These are phyloP conservation scores for Drymonia ruficornis DNA, from an alignment of 2,888 invertebrate genomes.

Conservation along the genomic window DNA sequence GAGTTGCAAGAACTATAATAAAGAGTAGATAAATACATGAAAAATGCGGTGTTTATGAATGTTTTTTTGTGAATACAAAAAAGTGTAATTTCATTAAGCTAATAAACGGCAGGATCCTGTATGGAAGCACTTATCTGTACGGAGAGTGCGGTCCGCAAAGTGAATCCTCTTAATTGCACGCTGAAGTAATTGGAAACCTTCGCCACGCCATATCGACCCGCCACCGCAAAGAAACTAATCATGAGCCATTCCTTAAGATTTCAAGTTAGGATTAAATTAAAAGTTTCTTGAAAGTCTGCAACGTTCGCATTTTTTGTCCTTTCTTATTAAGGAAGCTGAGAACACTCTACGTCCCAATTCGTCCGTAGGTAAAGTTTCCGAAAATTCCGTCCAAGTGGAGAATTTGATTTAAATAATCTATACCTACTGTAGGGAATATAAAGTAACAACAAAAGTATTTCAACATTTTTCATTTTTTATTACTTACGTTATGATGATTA, in stretches of 20 bases:
- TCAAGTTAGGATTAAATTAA: slow-evolving; percentile 46
- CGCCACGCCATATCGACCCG: slow-evolving; percentile 42
- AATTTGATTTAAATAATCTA: not conserved
- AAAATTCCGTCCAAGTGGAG: slow-evolving; percentile 5
- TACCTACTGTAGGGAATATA: not conserved
- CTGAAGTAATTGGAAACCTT: slow-evolving; percentile 54
- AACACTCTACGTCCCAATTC: slow-evolving; percentile 7
- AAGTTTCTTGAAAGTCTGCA: slow-evolving; percentile 32
- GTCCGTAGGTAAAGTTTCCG: not conserved
- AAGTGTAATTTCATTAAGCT: slow-evolving; percentile 47
- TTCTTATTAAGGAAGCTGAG: slow-evolving; percentile 16
- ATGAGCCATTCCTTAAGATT: slow-evolving; percentile 47
- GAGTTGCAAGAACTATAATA: no score
- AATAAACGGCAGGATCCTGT: slow-evolving; percentile 44
- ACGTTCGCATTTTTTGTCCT: slow-evolving; percentile 21
- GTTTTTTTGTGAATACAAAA: not conserved
- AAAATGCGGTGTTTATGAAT: not conserved
- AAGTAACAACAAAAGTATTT: not conserved
- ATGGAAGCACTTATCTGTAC: slow-evolving; percentile 46
- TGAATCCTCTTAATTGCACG: slow-evolving; percentile 56
- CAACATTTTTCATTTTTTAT: no score
- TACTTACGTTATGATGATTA: no score
- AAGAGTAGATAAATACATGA: no score
- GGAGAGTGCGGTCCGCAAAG: slow-evolving; percentile 40
- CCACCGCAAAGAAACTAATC: slow-evolving; percentile 38